phyloP scores from a whole-genome alignment of 2,113 vertebrate genomes.

The Lathamus discolor region DNA sequence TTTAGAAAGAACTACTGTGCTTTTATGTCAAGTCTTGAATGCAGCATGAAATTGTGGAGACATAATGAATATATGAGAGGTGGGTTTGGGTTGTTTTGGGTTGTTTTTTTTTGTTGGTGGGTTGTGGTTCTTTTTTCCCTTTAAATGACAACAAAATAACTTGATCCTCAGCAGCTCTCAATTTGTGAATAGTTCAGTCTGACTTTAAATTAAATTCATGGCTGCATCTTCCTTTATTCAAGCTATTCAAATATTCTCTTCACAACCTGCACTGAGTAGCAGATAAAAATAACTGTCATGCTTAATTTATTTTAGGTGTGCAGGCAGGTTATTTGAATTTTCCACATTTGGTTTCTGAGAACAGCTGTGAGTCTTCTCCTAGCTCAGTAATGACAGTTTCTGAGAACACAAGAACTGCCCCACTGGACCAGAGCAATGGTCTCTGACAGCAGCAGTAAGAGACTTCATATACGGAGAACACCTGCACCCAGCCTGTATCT shows the following conservation, averaged over 20 bases:
- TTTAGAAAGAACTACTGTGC: background rate
- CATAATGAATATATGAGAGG: background rate
- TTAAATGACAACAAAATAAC: background rate
- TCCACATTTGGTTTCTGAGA: background rate
- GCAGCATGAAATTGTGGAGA: background rate
- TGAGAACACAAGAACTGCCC: background rate
- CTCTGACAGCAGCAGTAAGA: background rate
- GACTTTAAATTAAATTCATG: background rate
- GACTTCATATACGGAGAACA: background rate
- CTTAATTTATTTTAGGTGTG: background rate
- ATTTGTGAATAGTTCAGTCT: background rate
- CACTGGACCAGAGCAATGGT: background rate
- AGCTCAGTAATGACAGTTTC: background rate
- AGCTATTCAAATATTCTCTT: background rate
- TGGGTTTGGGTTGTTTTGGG: fast-evolving
- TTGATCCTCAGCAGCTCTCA: background rate
- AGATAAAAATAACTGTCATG: background rate
- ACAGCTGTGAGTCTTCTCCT: background rate
- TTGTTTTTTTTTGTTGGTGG: background rate
- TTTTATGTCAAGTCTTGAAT: background rate
- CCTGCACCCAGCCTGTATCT: background rate
- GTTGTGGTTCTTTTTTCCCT: background rate
- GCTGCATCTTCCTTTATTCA: background rate
- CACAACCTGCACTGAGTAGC: background rate
- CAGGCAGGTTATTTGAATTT: background rate